A percentile compares a stretch with the other conserved stretches of the same genome.
phyloP scores from a whole-genome alignment of 1,140 invertebrate genomes.

The Eupristina koningsbergeri region DNA sequence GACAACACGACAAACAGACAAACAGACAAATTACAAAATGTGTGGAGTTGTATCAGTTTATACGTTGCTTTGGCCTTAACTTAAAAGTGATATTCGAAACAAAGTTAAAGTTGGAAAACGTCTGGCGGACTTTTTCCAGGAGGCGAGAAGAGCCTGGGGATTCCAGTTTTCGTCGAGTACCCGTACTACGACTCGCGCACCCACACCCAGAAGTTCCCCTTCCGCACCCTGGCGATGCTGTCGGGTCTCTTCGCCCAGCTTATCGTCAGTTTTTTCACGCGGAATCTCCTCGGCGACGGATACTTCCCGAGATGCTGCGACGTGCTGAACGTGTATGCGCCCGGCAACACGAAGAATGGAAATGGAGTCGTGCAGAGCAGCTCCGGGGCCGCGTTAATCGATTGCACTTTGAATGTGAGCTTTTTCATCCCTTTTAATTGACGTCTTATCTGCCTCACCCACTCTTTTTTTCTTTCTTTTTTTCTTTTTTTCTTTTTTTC shows the following conservation, averaged over 20 bases:
- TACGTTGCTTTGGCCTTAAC: too few species aligned
- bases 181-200: conserved; percentile 76
- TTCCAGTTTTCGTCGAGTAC: conserved; percentile 78
- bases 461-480: background rate
- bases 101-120: too few species aligned
- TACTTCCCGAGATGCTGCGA: conserved; percentile 72
- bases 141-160: conserved; percentile 78
- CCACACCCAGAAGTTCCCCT: conserved; percentile 76
- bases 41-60: too few species aligned
- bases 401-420: conserved; percentile 63
- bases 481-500: too few species aligned
- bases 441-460: background rate
- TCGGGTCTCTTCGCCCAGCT: conserved; percentile 76
- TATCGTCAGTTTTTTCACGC: conserved; percentile 74
- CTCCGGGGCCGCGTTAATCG: conserved; percentile 69
- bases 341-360: conserved; percentile 67
- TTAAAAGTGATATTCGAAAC: too few species aligned
- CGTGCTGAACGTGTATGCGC: conserved; percentile 67
- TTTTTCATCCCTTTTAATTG: conserved; percentile 17
- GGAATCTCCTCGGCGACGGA: conserved; percentile 75
- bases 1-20: too few species aligned
- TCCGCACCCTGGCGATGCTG: conserved; percentile 77
- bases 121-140: conserved; percentile 61
- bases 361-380: conserved; percentile 68
- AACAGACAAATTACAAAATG: too few species aligned